Percentiles rank a stretch among this genome's conserved stretches.
phyloP scores from a whole-genome alignment of 2,888 invertebrate genomes.

The Nephrotoma appendiculata region DNA sequence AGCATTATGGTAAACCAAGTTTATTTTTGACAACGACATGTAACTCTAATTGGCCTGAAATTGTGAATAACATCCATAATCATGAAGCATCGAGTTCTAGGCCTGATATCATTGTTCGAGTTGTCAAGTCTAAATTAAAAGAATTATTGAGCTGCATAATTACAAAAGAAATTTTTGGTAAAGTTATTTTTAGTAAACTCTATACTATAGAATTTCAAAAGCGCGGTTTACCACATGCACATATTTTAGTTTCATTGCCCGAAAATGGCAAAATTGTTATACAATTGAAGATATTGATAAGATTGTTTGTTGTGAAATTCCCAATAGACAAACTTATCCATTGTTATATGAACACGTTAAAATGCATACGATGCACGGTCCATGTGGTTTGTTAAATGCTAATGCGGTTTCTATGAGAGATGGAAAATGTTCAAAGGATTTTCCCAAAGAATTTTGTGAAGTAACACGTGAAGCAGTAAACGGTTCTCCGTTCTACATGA shows the following conservation, averaged over 20 bases:
- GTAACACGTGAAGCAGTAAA: too few relatives aligned
- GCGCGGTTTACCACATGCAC: not conserved
- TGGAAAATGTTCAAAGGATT: too few relatives aligned
- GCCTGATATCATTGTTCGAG: not conserved
- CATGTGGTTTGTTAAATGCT: not conserved
- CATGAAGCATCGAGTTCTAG: not conserved
- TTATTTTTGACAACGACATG: too few relatives aligned
- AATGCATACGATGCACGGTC: not conserved
- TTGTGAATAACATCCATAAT: not conserved
- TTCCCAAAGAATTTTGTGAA: too few relatives aligned
- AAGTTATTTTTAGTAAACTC: not conserved
- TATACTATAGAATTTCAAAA: not conserved
- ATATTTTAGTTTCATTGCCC: not conserved
- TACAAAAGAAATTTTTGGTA: too few relatives aligned
- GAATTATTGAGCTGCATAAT: too few relatives aligned
- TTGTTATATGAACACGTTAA: not conserved
- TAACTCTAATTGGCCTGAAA: not conserved
- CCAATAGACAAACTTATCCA: not conserved
- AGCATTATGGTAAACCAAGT: too few relatives aligned
- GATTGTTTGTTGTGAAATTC: not conserved
- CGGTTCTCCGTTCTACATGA: too few relatives aligned
- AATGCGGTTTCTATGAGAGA: rapidly evolving
- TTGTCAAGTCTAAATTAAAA: not conserved
- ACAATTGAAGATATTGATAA: not conserved
- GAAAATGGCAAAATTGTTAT: not conserved